Percentiles rank a stretch among this genome's conserved stretches.
Evolutionary conservation across 2,797 vertebrate genomes (phyloP).

Genomic region (Vipera ursinii): DNA sequence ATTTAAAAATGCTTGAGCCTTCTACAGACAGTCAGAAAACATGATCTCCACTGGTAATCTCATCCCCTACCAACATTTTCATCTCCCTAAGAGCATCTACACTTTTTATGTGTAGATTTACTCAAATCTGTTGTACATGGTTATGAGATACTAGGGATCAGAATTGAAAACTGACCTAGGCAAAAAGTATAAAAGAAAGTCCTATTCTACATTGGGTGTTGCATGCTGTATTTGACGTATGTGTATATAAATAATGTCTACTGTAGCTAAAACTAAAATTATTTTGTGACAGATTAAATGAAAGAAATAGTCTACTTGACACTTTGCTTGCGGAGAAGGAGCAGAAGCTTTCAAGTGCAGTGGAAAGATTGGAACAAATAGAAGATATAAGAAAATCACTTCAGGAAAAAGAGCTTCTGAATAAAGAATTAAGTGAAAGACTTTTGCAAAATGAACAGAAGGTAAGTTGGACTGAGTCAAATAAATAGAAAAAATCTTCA

Average conservation of each 20-base stretch:
- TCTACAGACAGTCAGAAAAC: background rate
- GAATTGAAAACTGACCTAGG: background rate
- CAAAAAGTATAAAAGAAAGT: background rate
- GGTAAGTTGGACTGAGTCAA: constrained; percentile 63
- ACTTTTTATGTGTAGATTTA: too few species aligned
- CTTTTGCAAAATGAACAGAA: constrained; percentile 78
- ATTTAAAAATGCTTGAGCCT: background rate
- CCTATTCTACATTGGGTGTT: background rate
- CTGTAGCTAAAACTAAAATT: background rate
- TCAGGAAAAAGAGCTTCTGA: constrained; percentile 75
- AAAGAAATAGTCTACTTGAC: constrained; percentile 84
- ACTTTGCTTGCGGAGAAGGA: constrained; percentile 86
- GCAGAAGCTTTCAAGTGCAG: constrained; percentile 74
- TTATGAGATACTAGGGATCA: background rate
- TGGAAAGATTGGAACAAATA: constrained; percentile 80
- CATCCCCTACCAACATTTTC: background rate
- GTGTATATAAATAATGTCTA: background rate
- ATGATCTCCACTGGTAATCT: background rate
- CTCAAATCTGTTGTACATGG: background rate
- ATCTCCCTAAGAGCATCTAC: background rate
- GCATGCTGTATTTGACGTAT: background rate
- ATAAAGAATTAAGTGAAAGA: constrained; percentile 77
- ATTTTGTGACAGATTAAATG: constrained; percentile 74
- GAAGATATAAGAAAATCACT: constrained; percentile 73
- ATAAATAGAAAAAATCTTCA: background rate